phyloP scores from a whole-genome alignment of 2,113 vertebrate species.

The Tricholaema leucomelas region DNA sequence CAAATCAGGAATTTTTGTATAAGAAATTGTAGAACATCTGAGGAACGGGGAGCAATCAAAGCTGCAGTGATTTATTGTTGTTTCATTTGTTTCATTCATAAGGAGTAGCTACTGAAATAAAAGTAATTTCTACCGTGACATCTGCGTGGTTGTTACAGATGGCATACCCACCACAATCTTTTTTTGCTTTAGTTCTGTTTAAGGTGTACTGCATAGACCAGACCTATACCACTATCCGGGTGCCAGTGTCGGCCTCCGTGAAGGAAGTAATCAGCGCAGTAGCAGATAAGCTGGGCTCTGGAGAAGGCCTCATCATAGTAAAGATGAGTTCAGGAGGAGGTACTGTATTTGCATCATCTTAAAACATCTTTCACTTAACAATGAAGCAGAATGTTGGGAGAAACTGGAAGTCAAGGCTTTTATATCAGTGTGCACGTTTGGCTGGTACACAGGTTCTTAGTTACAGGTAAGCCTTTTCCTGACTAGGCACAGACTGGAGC shows the following conservation, averaged over 20 bases:
- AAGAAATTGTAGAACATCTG: not conserved
- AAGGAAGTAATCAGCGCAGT: slow-evolving; percentile 89
- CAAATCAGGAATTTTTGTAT: not conserved
- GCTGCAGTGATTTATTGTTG: not conserved
- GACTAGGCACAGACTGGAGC: not conserved
- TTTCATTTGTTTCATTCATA: not conserved
- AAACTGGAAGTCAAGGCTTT: not conserved
- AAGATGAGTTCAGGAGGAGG: slow-evolving; percentile 95
- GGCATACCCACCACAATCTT: not conserved
- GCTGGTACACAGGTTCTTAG: not conserved
- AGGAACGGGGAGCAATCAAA: not conserved
- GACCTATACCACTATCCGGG: slow-evolving; percentile 95
- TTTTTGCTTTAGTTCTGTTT: slow-evolving; percentile 86
- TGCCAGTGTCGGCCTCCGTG: slow-evolving; percentile 87
- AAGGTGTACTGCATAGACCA: slow-evolving; percentile 97
- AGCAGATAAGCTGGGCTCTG: slow-evolving; percentile 93
- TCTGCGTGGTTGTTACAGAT: accelerated
- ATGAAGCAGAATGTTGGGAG: not conserved
- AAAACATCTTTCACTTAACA: not conserved
- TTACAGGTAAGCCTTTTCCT: not conserved
- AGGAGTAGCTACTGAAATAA: not conserved
- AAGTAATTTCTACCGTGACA: not conserved
- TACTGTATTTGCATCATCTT: slow-evolving; percentile 64
- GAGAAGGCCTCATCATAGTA: slow-evolving; percentile 90
- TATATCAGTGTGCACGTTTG: not conserved